Evolutionary conservation across 1,140 invertebrate species (phyloP).

Genomic region (Aphaenogaster ashmeadi): DNA sequence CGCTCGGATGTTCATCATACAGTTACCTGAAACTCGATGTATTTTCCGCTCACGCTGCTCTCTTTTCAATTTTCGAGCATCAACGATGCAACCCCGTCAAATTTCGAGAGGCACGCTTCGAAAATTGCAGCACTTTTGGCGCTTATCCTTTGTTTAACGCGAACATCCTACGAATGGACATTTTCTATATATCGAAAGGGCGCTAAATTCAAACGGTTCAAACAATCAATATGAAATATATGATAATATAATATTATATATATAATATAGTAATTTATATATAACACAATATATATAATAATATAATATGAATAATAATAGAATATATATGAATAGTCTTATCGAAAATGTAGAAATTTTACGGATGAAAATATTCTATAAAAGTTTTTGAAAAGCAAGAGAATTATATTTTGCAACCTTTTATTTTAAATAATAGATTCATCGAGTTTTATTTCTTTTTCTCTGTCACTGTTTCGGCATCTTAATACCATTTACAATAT

Average conservation of each 20-base stretch:
- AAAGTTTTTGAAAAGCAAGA: neutral
- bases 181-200: neutral
- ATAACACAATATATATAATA: too few relatives aligned
- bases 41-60: neutral
- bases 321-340: too few relatives aligned
- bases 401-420: neutral
- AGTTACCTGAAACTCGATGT: neutral
- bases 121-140: slow-evolving; percentile 11
- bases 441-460: neutral
- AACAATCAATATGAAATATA: neutral
- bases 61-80: too few relatives aligned
- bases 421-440: neutral
- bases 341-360: neutral
- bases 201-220: slow-evolving; percentile 1
- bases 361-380: neutral
- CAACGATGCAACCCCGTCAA: neutral
- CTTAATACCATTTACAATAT: neutral
- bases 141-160: slow-evolving; percentile 17
- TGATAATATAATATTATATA: neutral
- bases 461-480: neutral
- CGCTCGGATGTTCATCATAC: neutral
- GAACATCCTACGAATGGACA: neutral
- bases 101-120: neutral
- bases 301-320: too few relatives aligned
- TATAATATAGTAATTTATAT: neutral